phyloP scores from a whole-genome alignment of 2,888 invertebrate genomes.

The Acleris sparsana region DNA sequence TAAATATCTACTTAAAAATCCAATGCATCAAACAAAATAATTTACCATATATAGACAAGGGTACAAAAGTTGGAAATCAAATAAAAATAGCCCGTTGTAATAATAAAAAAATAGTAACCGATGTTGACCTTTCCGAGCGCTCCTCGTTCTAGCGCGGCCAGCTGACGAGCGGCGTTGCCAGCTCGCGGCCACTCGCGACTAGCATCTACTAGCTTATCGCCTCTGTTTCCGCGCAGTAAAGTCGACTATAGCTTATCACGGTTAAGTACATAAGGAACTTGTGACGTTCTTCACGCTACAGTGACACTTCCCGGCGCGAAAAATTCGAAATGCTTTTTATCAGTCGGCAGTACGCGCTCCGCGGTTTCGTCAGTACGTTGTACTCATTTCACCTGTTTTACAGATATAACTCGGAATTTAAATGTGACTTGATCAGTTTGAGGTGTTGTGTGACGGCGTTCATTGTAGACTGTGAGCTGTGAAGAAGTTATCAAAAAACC shows the following conservation, averaged over 20 bases:
- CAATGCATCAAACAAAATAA: neutral
- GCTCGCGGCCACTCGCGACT: conserved; percentile 56
- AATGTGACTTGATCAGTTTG: conserved; percentile 24
- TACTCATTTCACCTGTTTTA: conserved; percentile 40
- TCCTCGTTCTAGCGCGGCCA: conserved; percentile 77
- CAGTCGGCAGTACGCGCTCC: conserved; percentile 63
- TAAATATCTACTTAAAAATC: too few species aligned
- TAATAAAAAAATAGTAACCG: conserved; percentile 77
- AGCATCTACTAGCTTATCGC: conserved; percentile 75
- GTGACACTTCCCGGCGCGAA: conserved; percentile 79
- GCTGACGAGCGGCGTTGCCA: conserved; percentile 82
- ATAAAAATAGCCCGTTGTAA: conserved; percentile 62
- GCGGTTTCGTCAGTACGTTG: conserved; percentile 49
- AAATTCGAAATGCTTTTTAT: conserved; percentile 82
- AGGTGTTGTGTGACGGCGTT: conserved; percentile 16
- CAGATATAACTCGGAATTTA: conserved; percentile 11
- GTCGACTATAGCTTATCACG: conserved; percentile 56
- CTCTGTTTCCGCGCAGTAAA: conserved; percentile 55
- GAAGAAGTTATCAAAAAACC: conserved; percentile 48
- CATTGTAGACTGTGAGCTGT: conserved; percentile 25
- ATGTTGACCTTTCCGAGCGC: conserved; percentile 81
- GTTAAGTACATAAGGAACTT: conserved; percentile 74
- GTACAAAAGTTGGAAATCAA: conserved; percentile 54
- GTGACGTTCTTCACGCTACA: conserved; percentile 67
- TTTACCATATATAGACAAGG: conserved; percentile 32